These are phyloP conservation scores for Pygoscelis adeliae DNA, from an alignment of 2,113 vertebrate species.

Conservation along the genomic window DNA sequence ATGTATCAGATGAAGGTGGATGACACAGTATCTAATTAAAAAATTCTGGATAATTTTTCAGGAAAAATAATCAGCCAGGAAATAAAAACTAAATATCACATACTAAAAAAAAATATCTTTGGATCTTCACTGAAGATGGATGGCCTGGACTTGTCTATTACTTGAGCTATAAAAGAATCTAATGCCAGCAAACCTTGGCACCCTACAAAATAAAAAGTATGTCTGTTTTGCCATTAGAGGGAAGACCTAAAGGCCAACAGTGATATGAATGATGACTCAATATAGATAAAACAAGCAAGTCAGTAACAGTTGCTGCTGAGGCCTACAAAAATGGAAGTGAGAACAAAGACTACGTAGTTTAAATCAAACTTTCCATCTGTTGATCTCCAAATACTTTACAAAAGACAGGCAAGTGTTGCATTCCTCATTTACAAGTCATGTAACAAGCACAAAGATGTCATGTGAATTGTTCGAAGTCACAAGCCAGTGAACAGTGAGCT, in stretches of 20 bases:
- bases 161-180: background rate
- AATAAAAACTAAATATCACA: background rate
- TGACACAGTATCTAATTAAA: background rate
- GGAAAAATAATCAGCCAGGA: background rate
- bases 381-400: constrained; percentile 3
- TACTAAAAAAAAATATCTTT: background rate
- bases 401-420: background rate
- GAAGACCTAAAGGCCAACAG: background rate
- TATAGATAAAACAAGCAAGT: background rate
- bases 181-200: background rate
- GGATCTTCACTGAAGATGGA: background rate
- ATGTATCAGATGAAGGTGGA: background rate
- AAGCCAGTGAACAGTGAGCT: background rate
- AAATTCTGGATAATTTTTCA: background rate
- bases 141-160: background rate
- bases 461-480: background rate
- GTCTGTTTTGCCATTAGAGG: background rate
- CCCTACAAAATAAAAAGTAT: background rate
- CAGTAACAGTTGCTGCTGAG: background rate
- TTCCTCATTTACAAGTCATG: background rate
- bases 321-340: background rate
- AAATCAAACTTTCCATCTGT: constrained; percentile 8
- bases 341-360: background rate
- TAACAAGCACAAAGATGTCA: background rate
- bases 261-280: background rate